Percentiles rank a stretch among this genome's conserved stretches.
Evolutionary conservation across 2,113 vertebrate species (phyloP).

Genomic region (Grantiella picta): DNA sequence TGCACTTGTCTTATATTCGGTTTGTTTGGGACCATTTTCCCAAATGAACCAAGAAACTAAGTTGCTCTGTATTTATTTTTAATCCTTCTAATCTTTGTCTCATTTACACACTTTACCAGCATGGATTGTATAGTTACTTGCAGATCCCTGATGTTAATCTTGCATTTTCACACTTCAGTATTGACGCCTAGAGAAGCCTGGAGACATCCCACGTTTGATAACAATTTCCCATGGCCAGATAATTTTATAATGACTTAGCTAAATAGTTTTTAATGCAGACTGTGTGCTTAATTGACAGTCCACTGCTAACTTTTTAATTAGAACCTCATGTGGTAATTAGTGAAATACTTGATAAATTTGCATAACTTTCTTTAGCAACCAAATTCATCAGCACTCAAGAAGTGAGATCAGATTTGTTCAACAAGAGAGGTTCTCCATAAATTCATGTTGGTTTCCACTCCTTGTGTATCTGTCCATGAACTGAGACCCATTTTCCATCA

Average conservation of each 20-base stretch:
- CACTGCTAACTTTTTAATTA: constrained; percentile 27
- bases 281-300: neutral
- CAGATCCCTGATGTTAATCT: neutral
- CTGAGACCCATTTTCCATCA: neutral
- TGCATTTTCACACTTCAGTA: neutral
- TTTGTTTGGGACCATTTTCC: neutral
- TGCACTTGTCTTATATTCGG: neutral
- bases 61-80: neutral
- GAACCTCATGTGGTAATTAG: neutral
- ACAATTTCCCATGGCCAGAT: neutral
- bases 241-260: constrained; percentile 22
- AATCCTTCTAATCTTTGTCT: neutral
- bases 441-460: neutral
- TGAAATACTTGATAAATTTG: constrained; percentile 12
- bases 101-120: neutral
- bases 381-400: neutral
- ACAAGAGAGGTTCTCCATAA: neutral
- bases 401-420: neutral
- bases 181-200: neutral
- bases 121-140: neutral
- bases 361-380: neutral
- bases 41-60: neutral
- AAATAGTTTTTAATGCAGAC: constrained; percentile 27
- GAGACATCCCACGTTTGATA: neutral
- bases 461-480: neutral